A percentile compares a stretch with the other conserved stretches of the same genome.
Conservation (phyloP, 35 echinoderm and acorn worm species). For the Acanthaster planci region DNA sequence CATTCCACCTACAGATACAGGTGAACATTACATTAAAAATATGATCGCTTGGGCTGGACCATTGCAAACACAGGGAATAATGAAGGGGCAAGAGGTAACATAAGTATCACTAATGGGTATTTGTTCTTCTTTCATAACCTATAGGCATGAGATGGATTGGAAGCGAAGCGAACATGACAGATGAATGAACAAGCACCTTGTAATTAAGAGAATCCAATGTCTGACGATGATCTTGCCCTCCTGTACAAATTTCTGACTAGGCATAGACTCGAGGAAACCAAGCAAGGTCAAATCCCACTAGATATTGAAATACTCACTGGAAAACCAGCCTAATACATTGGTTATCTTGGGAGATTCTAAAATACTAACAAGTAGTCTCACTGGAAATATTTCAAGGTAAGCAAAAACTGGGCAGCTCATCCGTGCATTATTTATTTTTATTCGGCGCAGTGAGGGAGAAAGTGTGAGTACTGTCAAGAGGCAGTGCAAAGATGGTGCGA, state of each 20-base stretch:
- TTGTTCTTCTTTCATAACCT: neutral
- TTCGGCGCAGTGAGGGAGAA: neutral
- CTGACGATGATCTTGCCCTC: too few relatives aligned
- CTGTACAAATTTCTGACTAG: too few relatives aligned
- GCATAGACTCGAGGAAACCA: too few relatives aligned
- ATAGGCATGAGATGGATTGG: neutral
- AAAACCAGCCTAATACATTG: too few relatives aligned
- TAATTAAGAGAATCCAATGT: too few relatives aligned
- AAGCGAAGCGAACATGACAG: too few relatives aligned
- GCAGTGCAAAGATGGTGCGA: neutral
- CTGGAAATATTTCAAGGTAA: conserved; percentile 8
- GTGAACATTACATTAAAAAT: too few relatives aligned
- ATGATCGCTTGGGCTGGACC: neutral
- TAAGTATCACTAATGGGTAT: neutral
- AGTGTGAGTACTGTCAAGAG: neutral
- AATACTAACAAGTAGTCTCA: neutral
- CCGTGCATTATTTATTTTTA: neutral
- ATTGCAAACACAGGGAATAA: conserved; percentile 10
- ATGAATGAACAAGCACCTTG: too few relatives aligned
- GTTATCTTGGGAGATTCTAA: neutral
- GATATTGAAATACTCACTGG: too few relatives aligned
- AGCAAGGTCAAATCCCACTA: too few relatives aligned
- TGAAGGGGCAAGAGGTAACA: neutral
- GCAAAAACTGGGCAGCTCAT: neutral
- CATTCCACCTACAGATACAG: too few relatives aligned